A percentile compares a stretch with the other conserved stretches of the same genome.
These are phyloP conservation scores for Cettia cetti DNA, from an alignment of 2,113 vertebrate genomes.

Conservation along the genomic window DNA sequence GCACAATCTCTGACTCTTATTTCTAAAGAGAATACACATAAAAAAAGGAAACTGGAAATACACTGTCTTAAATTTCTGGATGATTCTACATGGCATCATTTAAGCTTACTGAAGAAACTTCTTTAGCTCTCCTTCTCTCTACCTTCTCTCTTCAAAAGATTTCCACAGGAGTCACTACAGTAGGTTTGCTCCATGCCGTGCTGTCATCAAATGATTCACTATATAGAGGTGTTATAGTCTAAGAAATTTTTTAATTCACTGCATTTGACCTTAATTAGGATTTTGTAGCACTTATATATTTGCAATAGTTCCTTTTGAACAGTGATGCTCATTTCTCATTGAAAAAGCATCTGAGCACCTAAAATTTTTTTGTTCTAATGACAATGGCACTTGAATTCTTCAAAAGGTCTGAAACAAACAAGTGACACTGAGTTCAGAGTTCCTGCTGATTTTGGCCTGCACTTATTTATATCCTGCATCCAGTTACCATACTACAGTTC, in stretches of 20 bases:
- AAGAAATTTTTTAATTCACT: background rate
- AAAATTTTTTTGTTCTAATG: background rate
- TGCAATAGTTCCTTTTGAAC: background rate
- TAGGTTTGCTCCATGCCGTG: background rate
- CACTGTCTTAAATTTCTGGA: background rate
- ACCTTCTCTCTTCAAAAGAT: background rate
- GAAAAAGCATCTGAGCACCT: background rate
- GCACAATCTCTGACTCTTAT: background rate
- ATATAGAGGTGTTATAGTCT: background rate
- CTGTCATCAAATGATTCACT: background rate
- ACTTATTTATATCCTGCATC: background rate
- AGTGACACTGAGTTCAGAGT: background rate
- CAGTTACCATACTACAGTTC: background rate
- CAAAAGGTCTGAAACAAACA: background rate
- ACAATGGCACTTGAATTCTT: background rate
- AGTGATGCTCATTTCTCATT: background rate
- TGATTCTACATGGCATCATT: background rate
- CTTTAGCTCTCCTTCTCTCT: background rate
- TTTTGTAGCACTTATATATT: background rate
- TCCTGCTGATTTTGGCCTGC: background rate
- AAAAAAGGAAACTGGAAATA: background rate
- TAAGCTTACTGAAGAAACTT: background rate
- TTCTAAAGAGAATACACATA: background rate
- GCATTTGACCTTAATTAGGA: background rate
- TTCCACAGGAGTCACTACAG: background rate